These are phyloP conservation scores for Austrofundulus limnaeus DNA, from an alignment of 2,113 vertebrate genomes.

Conservation along the genomic window DNA sequence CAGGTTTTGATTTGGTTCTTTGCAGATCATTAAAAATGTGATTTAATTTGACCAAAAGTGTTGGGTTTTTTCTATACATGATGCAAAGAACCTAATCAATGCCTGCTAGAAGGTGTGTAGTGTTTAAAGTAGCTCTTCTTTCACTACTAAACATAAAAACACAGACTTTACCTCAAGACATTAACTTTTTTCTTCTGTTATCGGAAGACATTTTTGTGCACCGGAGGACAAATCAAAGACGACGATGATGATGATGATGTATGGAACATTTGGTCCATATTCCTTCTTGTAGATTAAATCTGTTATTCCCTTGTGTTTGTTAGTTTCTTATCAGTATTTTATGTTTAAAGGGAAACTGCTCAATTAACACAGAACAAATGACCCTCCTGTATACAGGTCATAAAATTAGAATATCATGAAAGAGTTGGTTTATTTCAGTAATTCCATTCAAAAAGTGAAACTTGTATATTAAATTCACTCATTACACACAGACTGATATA, in stretches of 20 bases:
- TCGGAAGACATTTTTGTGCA: constrained; percentile 75
- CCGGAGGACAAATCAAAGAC: constrained; percentile 73
- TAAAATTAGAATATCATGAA: too few relatives aligned
- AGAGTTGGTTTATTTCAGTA: too few relatives aligned
- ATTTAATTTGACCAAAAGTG: neutral
- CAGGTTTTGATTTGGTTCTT: constrained; percentile 25
- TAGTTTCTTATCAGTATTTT: constrained; percentile 5
- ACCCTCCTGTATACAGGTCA: neutral
- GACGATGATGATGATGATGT: constrained; percentile 64
- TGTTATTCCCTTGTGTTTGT: constrained; percentile 10
- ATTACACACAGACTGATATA: too few relatives aligned
- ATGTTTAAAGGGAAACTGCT: constrained; percentile 12
- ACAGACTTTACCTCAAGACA: neutral
- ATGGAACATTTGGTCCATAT: constrained; percentile 14
- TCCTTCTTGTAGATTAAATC: constrained; percentile 13
- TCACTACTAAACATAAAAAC: neutral
- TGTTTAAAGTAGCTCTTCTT: neutral
- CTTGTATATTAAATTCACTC: too few relatives aligned
- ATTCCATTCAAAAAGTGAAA: too few relatives aligned
- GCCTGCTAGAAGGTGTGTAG: neutral
- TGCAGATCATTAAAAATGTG: neutral
- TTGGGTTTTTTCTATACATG: neutral
- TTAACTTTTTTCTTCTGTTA: constrained; percentile 12
- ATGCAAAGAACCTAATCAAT: constrained; percentile 16
- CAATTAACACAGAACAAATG: constrained; percentile 27